Base-by-base conservation (phyloP, 2,113 vertebrate species). In the Siphamia tubifer region DNA sequence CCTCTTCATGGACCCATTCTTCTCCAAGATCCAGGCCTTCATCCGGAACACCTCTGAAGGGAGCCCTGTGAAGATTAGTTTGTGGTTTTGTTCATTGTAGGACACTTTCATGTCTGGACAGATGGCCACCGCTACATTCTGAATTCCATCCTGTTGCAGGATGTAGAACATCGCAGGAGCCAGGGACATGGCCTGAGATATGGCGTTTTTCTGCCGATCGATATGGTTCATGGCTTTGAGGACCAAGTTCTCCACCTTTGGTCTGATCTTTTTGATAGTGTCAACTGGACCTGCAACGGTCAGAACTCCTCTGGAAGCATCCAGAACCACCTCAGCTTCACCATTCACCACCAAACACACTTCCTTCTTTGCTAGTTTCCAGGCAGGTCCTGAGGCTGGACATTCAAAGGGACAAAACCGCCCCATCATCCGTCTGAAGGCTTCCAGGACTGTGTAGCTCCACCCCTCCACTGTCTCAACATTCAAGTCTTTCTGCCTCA, bases 21-120 rank as follows among this genome's bases (percentile, higher is more conserved):
- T 90, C 61, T 94, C 91, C 10, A 91, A 70, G 54, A 98, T 80
- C 52, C 92, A 90, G 23, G 79, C 52, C 75, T 95, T 95, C 0
- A 87, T 51, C 75, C 82, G 60, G 47, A 58, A 89, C 8, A 95
- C 83, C 17, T 96, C 94, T 0, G 11, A 9, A 6, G 17, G 0
- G 3, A 94, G 73, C 27, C 96, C 96, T 38, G 68, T 77, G 0
- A 98, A 19, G 17, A 53, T 28, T 98, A 12, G 40, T 44, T 13
- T 8, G n/a, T n/a, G n/a, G n/a, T n/a, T n/a, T n/a, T 15, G 16
- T n/a, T 53, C 4, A 30, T 92, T 31, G 2, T 94, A 96, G 2
- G n/a, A 53, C 1, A 94, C 24, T 7, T 73, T 86, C 36, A 95
- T 17, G 2, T 90, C 74, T 0, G 91, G 87, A 15, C 71, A 91